Percentiles rank a stretch among this genome's conserved stretches.
Conservation (phyloP, 2,888 invertebrate genomes). For the Xanthia icteritia region DNA sequence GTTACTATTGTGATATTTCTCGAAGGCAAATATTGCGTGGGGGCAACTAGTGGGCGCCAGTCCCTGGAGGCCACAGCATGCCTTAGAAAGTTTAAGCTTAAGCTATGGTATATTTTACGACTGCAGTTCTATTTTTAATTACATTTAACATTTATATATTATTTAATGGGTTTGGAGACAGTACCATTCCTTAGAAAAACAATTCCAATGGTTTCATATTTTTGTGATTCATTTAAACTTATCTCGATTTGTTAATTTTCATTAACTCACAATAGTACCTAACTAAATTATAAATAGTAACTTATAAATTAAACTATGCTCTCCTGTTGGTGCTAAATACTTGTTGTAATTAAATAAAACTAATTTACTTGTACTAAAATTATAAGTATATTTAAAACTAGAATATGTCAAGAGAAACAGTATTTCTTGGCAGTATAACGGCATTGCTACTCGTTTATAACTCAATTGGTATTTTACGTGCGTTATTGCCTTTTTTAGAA, state of each 20-base stretch:
- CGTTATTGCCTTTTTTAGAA: constrained; percentile 85
- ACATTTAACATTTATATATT: constrained; percentile 17
- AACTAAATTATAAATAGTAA: constrained; percentile 51
- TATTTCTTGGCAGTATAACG: constrained; percentile 69
- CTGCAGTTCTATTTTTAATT: constrained; percentile 21
- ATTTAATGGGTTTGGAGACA: constrained; percentile 16
- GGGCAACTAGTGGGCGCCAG: background rate
- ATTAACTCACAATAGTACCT: constrained; percentile 23
- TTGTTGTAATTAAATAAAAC: constrained; percentile 55
- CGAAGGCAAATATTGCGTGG: constrained; percentile 40
- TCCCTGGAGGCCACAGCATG: constrained; percentile 17
- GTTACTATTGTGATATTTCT: constrained; percentile 61
- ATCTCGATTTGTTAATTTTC: constrained; percentile 27
- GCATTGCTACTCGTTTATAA: constrained; percentile 72
- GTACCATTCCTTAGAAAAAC: constrained; percentile 23
- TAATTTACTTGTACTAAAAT: constrained; percentile 58
- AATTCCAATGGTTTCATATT: constrained; percentile 23
- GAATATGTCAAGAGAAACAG: constrained; percentile 54
- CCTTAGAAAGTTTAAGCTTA: constrained; percentile 33
- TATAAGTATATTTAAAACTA: constrained; percentile 50
- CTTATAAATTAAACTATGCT: constrained; percentile 59
- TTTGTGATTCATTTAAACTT: constrained; percentile 20
- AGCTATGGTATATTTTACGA: constrained; percentile 22
- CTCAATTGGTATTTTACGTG: constrained; percentile 83
- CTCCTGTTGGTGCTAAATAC: constrained; percentile 63